phyloP scores from a whole-genome alignment of 2,113 vertebrate species.

The Paracanthobrama guichenoti region DNA sequence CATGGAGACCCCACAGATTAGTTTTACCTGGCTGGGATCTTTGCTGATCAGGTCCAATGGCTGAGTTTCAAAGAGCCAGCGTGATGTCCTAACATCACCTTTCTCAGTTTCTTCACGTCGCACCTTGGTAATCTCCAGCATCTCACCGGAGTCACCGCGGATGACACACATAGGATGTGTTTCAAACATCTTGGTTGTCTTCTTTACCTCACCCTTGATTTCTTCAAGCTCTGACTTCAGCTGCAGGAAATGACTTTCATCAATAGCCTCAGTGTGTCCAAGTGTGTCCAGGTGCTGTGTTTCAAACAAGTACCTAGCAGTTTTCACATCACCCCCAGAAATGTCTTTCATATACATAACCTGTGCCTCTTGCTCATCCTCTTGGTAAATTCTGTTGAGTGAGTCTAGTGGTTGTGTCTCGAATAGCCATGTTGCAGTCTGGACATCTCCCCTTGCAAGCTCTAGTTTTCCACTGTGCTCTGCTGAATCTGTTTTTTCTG shows the following conservation, averaged over 20 bases:
- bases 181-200: constrained; percentile 84
- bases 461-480: constrained; percentile 72
- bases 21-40: constrained; percentile 79
- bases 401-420: constrained; percentile 82
- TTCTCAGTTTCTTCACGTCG: constrained; percentile 82
- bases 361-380: constrained; percentile 68
- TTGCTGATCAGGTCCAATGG: constrained; percentile 83
- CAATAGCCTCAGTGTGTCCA: constrained; percentile 79
- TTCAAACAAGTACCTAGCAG: constrained; percentile 84
- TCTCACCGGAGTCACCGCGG: constrained; percentile 81
- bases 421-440: constrained; percentile 80
- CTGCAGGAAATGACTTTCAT: constrained; percentile 80
- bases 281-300: constrained; percentile 82
- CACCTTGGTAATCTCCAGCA: constrained; percentile 85
- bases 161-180: constrained; percentile 83
- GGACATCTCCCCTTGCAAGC: constrained; percentile 78
- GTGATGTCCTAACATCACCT: constrained; percentile 81
- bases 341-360: constrained; percentile 69
- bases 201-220: constrained; percentile 83
- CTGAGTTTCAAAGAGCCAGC: constrained; percentile 85
- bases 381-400: constrained; percentile 79
- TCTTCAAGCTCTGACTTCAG: constrained; percentile 85
- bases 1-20: constrained; percentile 82
- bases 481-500: constrained; percentile 55
- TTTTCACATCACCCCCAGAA: constrained; percentile 82